Base-by-base conservation (phyloP, 2,113 vertebrate species). In the Aix galericulata region DNA sequence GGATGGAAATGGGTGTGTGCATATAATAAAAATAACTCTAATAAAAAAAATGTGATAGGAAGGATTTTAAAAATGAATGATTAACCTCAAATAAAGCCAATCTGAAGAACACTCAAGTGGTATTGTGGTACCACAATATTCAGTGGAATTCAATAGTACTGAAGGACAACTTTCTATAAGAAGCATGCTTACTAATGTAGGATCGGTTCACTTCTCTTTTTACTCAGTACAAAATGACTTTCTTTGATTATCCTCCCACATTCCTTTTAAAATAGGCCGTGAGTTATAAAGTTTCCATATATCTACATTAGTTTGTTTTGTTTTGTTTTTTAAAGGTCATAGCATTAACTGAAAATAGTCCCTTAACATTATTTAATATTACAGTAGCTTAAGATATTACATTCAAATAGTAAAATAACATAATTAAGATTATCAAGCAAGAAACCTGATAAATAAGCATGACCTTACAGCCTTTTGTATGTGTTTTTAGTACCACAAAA, bases 171-270 rank as follows among this genome's bases (percentile, higher is more conserved):
- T 94, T 96, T 96, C 95, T 90, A 85, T 88, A 88, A 82, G 82
- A 92, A 92, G 89, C 22, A 4, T 93, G 60, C 82, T 95, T 95
- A 44, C 25, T 89, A 68, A 94, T 60, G 84, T 66, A 80, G 91
- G 97, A 95, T 95, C 90, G 95, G 74, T 79, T 53, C 71, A 38
- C 71, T 96, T 96, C 80, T 86, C 95, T 96, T 98, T 96, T 94
- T 74, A 73, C 69, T 89, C 91, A 93, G 93, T 76, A 96, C 16
- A 25, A 97, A 97, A 95, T 95, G 5, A 89, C 72, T 98, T 96
- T 91, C 82, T 91, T 95, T 96, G 91, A 96, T 96, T 97, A 93
- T 95, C 90, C 86, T 95, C 97, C 97, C 93, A 98, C 97, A 79
- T 76, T 68, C 53, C 31, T 86, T 97, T 97, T 96, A 95, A 97